Percentiles rank a stretch among this genome's conserved stretches.
Evolutionary conservation across 2,888 invertebrate genomes (phyloP).

Genomic region (Trissolcus japonicus): DNA sequence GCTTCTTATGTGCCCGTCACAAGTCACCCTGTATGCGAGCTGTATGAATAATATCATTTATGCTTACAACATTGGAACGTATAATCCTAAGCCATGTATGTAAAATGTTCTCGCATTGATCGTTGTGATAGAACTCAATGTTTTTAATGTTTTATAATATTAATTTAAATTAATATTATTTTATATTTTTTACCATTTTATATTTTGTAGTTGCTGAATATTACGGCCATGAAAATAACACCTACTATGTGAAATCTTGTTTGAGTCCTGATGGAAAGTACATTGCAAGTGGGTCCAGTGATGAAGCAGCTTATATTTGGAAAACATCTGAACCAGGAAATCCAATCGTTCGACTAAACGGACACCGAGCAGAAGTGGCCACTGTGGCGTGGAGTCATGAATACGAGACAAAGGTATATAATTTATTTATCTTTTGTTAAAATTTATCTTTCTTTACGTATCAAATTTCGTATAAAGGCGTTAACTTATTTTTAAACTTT

Average conservation of each 20-base stretch:
- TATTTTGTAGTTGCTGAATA: constrained; percentile 72
- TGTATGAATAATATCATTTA: constrained; percentile 92
- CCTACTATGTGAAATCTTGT: constrained; percentile 90
- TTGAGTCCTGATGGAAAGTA: constrained; percentile 89
- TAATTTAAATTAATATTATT: background rate
- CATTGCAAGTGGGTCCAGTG: constrained; percentile 92
- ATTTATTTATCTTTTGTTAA: no score
- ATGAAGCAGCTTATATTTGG: constrained; percentile 92
- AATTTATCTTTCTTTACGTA: background rate
- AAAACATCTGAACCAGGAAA: constrained; percentile 80
- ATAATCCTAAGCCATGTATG: constrained; percentile 80
- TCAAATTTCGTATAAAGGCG: no score
- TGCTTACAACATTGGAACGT: constrained; percentile 87
- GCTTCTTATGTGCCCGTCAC: constrained; percentile 84
- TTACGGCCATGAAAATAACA: constrained; percentile 83
- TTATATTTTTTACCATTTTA: background rate
- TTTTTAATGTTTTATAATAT: constrained; percentile 2
- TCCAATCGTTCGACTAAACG: constrained; percentile 84
- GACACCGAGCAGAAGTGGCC: constrained; percentile 91
- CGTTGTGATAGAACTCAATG: background rate
- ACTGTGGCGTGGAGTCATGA: constrained; percentile 87
- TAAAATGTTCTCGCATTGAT: background rate
- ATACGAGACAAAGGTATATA: constrained; percentile 79
- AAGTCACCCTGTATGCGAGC: constrained; percentile 86
- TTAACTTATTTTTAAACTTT: background rate